Evolutionary conservation across 2,888 invertebrate genomes (phyloP), one percentile per base, ranked within the genome.

Genomic region (Campoplex capitator): DNA sequence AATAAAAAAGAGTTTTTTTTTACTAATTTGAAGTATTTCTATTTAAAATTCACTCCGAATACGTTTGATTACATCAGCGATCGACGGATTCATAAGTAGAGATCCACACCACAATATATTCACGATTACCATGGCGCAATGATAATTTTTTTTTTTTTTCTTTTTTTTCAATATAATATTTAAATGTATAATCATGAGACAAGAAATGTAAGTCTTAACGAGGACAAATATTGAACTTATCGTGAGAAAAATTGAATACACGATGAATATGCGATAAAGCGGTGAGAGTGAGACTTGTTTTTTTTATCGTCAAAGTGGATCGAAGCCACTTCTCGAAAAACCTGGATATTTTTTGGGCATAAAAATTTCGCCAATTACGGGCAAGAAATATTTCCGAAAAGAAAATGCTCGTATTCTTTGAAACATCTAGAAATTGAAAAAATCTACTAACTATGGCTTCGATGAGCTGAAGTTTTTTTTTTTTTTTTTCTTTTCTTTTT

Each of bases 61-160:
- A 92, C 92, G 89, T 93, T 93, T 92, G 93, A 92, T 93, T 93
- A 93, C 93, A 93, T 92, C 92, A 92, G 92, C 92, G 92, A 92
- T 92, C 91, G 92, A 92, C 92, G 92, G 91, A 91, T 91, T 93
- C 91, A 91, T 92, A 91, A 92, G 28, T 79, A 92, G 90, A 93
- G 90, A 92, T 92, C 91, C 91, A 92, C 91, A 92, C 91, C 90
- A 93, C 90, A 92, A 92, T 92, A 92, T 91, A 92, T 91, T 92
- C 91, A 91, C 91, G 91, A 90, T 91, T 90, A 91, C 90, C 91
- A 92, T 92, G 89, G 90, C 90, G 89, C 90, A 89, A 89, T 91
- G 89, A 86, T 88, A 88, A 45, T 13, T 45, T 45, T 88, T 89
- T 85, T 84, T 84, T 79, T 87, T 58, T 23, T 38, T 6, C 6